Base-by-base conservation (phyloP, 2,113 vertebrate species). In the Herpailurus yagouaroundi region DNA sequence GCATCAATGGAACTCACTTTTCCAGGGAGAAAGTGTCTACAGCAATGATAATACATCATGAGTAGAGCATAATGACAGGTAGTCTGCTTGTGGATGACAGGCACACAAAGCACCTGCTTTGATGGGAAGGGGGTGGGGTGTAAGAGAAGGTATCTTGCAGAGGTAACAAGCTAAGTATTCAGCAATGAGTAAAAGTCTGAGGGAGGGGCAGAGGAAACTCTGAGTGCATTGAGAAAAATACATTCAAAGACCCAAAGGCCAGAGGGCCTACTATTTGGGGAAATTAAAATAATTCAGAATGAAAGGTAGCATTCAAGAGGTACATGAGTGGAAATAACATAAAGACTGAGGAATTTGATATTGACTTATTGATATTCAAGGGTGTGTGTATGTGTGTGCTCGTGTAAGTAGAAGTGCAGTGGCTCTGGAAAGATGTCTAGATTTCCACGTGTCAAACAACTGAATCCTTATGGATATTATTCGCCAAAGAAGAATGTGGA, bases 221-320 rank as follows among this genome's bases (percentile, higher is more conserved):
- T 84, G 15, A 25, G 10, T 57, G 81, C 41, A 76, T 14, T 41
- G 33, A 90, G 29, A 55, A 93, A 96, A 45, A 73, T 31, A 68
- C 48, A 1, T 15, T 73, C 63, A 71, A 18, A 69, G 23, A 7
- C 13, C 45, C 31, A 74, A 9, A 23, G 15, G 13, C 14, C 36
- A 89, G 33, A 48, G 29, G 19, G 15, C 16, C 52, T 38, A 80
- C 19, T 25, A 55, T 55, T 45, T 38, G 21, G 14, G 10, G 14
- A 2, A 79, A 52, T 60, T 86, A 94, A 96, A 89, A 25, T 90
- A 81, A 64, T 82, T 95, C 55, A 73, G 29, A 73, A 60, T 45
- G 18, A 93, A 93, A 27, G 23, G 25, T 45, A 73, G 3, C 18
- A 5, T 79, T 94, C 15, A 84, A 89, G 38, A 71, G 15, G 8